A percentile compares a stretch with the other conserved stretches of the same genome.
These are phyloP conservation scores for Calephelis nemesis DNA, from an alignment of 1,140 invertebrate species.

Conservation along the genomic window DNA sequence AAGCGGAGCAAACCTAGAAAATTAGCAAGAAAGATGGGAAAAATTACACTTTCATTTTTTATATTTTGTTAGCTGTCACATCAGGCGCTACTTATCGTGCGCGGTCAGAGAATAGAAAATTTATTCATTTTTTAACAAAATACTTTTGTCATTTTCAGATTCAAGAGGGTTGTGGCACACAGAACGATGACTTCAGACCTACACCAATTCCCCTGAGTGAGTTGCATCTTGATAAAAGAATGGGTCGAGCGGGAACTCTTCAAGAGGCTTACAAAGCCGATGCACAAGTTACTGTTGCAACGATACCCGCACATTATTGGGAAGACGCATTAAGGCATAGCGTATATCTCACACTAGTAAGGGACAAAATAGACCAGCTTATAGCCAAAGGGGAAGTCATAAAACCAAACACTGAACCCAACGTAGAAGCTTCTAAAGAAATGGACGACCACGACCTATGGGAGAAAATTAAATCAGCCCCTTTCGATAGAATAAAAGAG, in stretches of 20 bases:
- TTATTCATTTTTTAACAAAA: neutral
- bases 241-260: slow-evolving; percentile 56
- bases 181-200: slow-evolving; percentile 61
- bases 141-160: slow-evolving; percentile 42
- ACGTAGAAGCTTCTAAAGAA: slow-evolving; percentile 49
- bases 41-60: no score
- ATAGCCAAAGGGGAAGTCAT: slow-evolving; percentile 57
- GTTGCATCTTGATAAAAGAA: slow-evolving; percentile 58
- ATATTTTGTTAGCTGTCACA: no score
- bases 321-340: slow-evolving; percentile 81
- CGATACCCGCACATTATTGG: slow-evolving; percentile 74
- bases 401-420: slow-evolving; percentile 50
- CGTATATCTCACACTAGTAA: slow-evolving; percentile 79
- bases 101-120: no score
- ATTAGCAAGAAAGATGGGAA: no score
- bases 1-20: no score
- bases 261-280: slow-evolving; percentile 64
- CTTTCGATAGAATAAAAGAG: slow-evolving; percentile 72
- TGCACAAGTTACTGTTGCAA: slow-evolving; percentile 41
- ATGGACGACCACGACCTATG: slow-evolving; percentile 74
- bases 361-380: slow-evolving; percentile 74
- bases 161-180: slow-evolving; percentile 41
- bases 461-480: slow-evolving; percentile 77
- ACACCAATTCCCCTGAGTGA: slow-evolving; percentile 66
- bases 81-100: no score